phyloP scores from a whole-genome alignment of 2,797 vertebrate species.

The Monodelphis domestica region DNA sequence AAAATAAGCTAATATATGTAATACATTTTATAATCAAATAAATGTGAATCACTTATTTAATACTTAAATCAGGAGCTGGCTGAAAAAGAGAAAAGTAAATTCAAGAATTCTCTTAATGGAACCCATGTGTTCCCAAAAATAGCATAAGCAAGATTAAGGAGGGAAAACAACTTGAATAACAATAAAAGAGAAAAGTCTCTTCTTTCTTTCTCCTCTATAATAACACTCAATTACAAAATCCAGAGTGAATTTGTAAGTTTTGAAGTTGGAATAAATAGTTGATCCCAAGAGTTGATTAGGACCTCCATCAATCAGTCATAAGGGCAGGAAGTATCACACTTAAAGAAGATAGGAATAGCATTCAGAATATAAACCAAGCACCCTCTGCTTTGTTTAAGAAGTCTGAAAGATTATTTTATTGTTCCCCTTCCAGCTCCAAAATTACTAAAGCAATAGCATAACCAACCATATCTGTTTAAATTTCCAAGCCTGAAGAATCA shows the following conservation, averaged over 20 bases:
- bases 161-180: background rate
- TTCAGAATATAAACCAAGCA: slow-evolving; percentile 45
- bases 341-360: slow-evolving; percentile 38
- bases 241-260: slow-evolving; percentile 19
- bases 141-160: slow-evolving; percentile 6
- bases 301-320: slow-evolving; percentile 29
- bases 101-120: background rate
- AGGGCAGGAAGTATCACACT: slow-evolving; percentile 38
- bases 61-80: slow-evolving; percentile 8
- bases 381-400: slow-evolving; percentile 43
- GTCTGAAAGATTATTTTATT: slow-evolving; percentile 18
- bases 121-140: background rate
- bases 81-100: slow-evolving; percentile 7
- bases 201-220: background rate
- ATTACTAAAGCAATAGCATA: background rate
- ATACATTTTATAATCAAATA: background rate
- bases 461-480: background rate
- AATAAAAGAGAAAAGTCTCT: background rate
- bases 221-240: background rate
- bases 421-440: background rate
- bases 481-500: slow-evolving; percentile 22
- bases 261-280: background rate
- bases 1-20: background rate
- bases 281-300: slow-evolving; percentile 25
- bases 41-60: background rate